Base-by-base conservation (phyloP, 2,113 vertebrate species). In the Lonchura striata region DNA sequence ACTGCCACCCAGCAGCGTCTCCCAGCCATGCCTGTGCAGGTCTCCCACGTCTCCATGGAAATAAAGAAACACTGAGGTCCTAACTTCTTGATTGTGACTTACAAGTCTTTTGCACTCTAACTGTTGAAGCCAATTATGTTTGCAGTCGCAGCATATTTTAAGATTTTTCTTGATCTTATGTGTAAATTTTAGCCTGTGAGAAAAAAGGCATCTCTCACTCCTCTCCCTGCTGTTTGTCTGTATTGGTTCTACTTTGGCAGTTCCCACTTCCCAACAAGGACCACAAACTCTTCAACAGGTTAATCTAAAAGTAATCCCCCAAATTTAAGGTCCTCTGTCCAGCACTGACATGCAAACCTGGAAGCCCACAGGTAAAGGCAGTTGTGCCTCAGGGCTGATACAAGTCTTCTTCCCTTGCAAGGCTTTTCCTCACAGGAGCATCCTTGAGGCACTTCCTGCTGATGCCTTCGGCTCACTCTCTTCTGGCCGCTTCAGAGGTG, bases 21-120 rank as follows among this genome's bases (percentile, higher is more conserved):
- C 49, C 70, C 3, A 0, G 30, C 52, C 13, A 5, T 17, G n/a
- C 47, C 2, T 1, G 3, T 3, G 3, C 54, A 61, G 24, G 10
- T 35, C 10, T 86, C 47, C 63, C 7, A 2, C 0, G 0, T 35
- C 6, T 82, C 13, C 4, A 2, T 41, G 77, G 49, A 59, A 63
- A 68, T 33, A 37, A 66, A 70, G 42, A 57, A 41, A 41, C 7
- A 4, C 39, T 9, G 28, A 53, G 21, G 13, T 44, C 66, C 50
- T 44, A 42, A 33, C 22, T 31, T 86, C 61, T 71, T 1, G 2
- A 14, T 56, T 56, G 22, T 46, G 28, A 37, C 11, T 72, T 80
- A 21, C 1, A 42, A 61, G 33, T 64, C 52, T 92, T 68, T 60
- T 77, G 33, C 35, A 64, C 37, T 44, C 33, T 77, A 37, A 49